A percentile compares a stretch with the other conserved stretches of the same genome.
These are phyloP conservation scores for Myotis myotis DNA, from an alignment of 2,797 vertebrate genomes.

Conservation along the genomic window DNA sequence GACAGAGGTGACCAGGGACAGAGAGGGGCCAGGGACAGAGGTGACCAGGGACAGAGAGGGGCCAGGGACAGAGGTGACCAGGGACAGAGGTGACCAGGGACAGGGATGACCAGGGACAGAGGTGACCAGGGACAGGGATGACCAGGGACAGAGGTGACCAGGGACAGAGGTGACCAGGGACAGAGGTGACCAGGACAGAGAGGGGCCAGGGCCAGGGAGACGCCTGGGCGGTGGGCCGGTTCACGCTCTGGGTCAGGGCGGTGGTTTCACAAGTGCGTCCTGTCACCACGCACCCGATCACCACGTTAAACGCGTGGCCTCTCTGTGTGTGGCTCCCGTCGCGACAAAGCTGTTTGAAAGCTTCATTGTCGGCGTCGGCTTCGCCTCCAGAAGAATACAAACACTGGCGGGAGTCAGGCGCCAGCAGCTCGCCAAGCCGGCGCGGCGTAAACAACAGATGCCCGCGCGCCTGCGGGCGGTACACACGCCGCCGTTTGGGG, in stretches of 20 bases:
- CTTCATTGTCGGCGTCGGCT: not conserved
- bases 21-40: not conserved
- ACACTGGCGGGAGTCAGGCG: not conserved
- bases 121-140: no score
- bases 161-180: not conserved
- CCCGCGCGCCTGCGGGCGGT: not conserved
- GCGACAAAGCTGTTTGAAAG: not conserved
- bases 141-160: no score
- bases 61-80: not conserved
- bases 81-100: no score
- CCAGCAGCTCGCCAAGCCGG: not conserved
- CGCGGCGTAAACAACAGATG: not conserved
- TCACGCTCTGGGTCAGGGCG: fast-evolving
- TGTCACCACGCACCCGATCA: not conserved
- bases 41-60: no score
- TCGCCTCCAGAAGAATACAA: constrained; percentile 8
- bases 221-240: fast-evolving
- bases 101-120: no score
- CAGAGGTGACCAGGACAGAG: no score
- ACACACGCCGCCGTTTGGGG: not conserved
- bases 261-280: not conserved
- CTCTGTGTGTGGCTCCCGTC: not conserved
- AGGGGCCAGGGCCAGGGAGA: no score
- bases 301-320: not conserved
- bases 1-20: not conserved